phyloP scores from a whole-genome alignment of 2,888 invertebrate species.

The Ceraclea dissimilis region DNA sequence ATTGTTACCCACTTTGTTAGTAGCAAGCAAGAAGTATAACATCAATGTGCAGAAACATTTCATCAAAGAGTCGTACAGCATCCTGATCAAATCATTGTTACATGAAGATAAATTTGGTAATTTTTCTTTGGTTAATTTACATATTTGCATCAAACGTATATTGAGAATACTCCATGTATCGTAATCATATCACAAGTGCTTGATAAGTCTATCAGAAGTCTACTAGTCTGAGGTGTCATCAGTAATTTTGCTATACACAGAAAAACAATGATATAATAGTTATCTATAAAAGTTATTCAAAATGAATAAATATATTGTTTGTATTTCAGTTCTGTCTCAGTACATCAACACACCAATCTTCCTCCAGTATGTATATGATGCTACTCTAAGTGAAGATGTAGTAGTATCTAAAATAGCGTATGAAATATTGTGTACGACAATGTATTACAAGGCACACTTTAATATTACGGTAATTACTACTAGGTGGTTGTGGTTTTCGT shows the following conservation, averaged over 20 bases:
- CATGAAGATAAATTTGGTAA: conserved; percentile 20
- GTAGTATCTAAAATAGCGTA: conserved; percentile 13
- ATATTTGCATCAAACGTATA: no score
- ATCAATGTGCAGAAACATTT: conserved; percentile 5
- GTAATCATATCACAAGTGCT: neutral
- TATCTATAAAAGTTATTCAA: no score
- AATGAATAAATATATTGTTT: no score
- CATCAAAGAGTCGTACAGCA: conserved; percentile 11
- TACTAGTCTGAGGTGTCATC: no score
- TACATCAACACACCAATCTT: conserved; percentile 17
- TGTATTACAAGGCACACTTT: conserved; percentile 9
- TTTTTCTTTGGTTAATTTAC: no score
- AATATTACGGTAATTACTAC: conserved; percentile 13
- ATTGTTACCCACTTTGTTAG: conserved; percentile 5
- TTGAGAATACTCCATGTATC: no score
- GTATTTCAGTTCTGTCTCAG: conserved; percentile 18
- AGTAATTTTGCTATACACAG: no score
- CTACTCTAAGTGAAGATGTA: conserved; percentile 11
- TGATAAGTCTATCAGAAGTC: neutral
- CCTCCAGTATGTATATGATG: conserved; percentile 17
- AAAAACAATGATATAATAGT: no score
- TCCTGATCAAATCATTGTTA: conserved; percentile 16
- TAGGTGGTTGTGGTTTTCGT: neutral
- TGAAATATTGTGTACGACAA: conserved; percentile 12
- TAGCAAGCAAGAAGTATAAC: conserved; percentile 3